Evolutionary conservation across 2,888 invertebrate species (phyloP).

Genomic region (Aphodius sticticus): DNA sequence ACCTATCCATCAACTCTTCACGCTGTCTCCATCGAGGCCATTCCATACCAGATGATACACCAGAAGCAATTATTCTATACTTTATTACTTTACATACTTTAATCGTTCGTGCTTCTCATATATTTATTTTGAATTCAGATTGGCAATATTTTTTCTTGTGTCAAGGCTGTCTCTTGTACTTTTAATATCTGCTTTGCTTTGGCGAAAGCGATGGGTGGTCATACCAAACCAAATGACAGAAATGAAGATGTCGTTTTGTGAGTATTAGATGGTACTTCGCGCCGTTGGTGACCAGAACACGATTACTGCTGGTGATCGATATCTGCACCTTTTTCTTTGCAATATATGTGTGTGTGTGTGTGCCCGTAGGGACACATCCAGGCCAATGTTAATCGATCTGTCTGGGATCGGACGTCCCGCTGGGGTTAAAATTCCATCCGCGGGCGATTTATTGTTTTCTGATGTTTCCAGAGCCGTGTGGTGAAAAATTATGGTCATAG

Average conservation of each 20-base stretch:
- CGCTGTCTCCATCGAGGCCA: conserved; percentile 5
- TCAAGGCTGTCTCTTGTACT: neutral
- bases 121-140: too few species aligned
- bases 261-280: neutral
- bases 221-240: neutral
- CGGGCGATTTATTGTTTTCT: neutral
- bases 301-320: neutral
- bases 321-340: neutral
- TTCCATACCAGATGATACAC: neutral
- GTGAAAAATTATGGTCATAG: neutral
- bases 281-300: neutral
- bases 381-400: neutral
- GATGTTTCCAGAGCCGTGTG: neutral
- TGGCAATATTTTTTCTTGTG: too few species aligned
- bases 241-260: neutral
- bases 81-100: too few species aligned
- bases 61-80: neutral
- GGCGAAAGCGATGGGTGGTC: neutral
- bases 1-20: conserved; percentile 41
- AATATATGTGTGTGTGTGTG: neutral
- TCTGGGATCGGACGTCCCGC: neutral
- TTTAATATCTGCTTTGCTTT: neutral
- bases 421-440: neutral
- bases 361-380: neutral
- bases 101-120: too few species aligned